A percentile compares a stretch with the other conserved stretches of the same genome.
Conservation (phyloP, 2,797 vertebrate genomes). For the Dromococcyx pavoninus region DNA sequence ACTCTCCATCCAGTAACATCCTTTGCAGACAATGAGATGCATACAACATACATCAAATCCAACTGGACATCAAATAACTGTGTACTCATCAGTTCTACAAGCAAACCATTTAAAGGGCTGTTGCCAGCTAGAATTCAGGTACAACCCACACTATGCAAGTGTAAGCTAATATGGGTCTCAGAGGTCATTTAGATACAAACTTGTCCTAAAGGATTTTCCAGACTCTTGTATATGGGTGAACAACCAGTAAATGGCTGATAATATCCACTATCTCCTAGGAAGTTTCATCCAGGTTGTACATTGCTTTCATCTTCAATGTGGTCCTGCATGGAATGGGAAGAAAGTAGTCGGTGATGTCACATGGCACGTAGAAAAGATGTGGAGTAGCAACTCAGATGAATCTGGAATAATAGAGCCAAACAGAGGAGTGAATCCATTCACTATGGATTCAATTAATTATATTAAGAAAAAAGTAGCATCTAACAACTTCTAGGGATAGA, state of each 20-base stretch:
- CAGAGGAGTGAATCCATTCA: not conserved
- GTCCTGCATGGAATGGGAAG: not conserved
- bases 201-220: not conserved
- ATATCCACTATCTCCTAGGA: not conserved
- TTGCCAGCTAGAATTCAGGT: not conserved
- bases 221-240: not conserved
- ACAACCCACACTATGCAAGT: not conserved
- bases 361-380: not conserved
- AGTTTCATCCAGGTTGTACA: not conserved
- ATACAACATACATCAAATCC: not conserved
- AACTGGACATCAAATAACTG: not conserved
- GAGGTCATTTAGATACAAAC: not conserved
- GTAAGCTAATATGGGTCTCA: not conserved
- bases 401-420: not conserved
- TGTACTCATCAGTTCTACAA: not conserved
- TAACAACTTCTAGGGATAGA: not conserved
- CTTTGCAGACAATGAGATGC: not conserved
- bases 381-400: not conserved
- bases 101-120: not conserved
- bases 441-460: not conserved
- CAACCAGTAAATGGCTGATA: not conserved
- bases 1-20: not conserved
- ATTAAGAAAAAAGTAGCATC: not conserved
- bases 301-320: not conserved
- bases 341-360: not conserved